These are phyloP conservation scores for Hemicentrotus pulcherrimus DNA, from an alignment of 35 echinoderm and acorn worm species.

Conservation along the genomic window DNA sequence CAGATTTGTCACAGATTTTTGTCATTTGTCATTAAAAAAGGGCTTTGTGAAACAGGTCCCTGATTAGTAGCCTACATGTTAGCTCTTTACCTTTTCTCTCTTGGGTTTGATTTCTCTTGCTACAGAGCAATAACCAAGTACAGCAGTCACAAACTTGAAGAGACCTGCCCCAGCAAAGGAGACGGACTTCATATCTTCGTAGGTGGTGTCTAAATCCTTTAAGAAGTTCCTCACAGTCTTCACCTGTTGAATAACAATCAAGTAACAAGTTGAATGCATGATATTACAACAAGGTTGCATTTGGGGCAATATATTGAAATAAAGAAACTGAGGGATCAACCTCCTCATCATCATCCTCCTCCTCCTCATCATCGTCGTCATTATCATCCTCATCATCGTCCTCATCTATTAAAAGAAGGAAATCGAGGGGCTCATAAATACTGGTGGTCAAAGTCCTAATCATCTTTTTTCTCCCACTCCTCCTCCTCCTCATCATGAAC, in stretches of 20 bases:
- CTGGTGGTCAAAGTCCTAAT: background rate
- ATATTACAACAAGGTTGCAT: too few species aligned
- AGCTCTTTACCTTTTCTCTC: slow-evolving; percentile 82
- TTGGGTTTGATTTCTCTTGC: slow-evolving; percentile 98
- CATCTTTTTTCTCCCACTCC: background rate
- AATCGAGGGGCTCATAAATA: too few species aligned
- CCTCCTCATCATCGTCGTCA: background rate
- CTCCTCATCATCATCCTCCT: background rate
- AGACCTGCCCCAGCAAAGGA: slow-evolving; percentile 90
- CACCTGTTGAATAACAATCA: slow-evolving; percentile 49
- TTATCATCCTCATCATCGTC: background rate
- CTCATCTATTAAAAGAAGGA: too few species aligned
- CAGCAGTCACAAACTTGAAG: slow-evolving; percentile 90
- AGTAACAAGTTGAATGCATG: background rate
- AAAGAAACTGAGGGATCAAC: too few species aligned
- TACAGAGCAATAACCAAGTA: slow-evolving; percentile 96
- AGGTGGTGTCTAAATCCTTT: slow-evolving; percentile 84
- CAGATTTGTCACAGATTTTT: too few species aligned
- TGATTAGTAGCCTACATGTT: background rate
- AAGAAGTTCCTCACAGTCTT: slow-evolving; percentile 93
- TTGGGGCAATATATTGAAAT: too few species aligned
- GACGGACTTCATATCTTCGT: slow-evolving; percentile 82
- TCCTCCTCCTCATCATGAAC: too few species aligned
- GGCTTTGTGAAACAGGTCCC: too few species aligned
- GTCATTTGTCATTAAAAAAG: too few species aligned